A percentile compares a stretch with the other conserved stretches of the same genome.
Conservation (phyloP, 1,140 invertebrate genomes). For the Armadillidium nasatum region DNA sequence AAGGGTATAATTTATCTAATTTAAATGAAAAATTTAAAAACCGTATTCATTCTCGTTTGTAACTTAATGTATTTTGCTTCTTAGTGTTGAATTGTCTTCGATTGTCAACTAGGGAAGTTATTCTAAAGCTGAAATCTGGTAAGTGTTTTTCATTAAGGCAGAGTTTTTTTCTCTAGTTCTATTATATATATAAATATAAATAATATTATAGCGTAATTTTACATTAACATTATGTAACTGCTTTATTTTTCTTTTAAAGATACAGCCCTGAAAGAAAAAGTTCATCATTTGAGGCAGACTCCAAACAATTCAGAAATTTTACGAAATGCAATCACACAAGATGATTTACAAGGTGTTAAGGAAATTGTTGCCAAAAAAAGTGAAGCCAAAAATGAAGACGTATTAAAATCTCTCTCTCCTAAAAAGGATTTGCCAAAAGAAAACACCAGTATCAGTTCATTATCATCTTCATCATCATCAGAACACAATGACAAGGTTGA, state of each 20-base stretch:
- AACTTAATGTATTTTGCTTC: conserved; percentile 53
- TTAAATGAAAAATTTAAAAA: no score
- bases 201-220: background rate
- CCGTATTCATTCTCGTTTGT: background rate
- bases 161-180: background rate
- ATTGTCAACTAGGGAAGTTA: conserved; percentile 77
- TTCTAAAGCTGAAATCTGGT: conserved; percentile 81
- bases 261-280: background rate
- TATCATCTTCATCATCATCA: background rate
- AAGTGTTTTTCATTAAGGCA: conserved; percentile 50
- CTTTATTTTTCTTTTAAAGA: background rate
- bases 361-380: conserved; percentile 44
- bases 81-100: conserved; percentile 85
- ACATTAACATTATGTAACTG: background rate
- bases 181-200: background rate
- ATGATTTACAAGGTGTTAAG: conserved; percentile 44
- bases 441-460: background rate
- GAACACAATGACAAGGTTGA: conserved; percentile 53
- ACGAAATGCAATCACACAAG: conserved; percentile 43
- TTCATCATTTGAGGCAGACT: background rate
- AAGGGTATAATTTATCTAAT: no score
- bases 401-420: conserved; percentile 22
- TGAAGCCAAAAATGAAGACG: conserved; percentile 34
- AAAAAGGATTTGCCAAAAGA: background rate
- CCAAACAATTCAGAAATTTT: conserved; percentile 45